phyloP scores from a whole-genome alignment of 2,113 vertebrate species.

The Trachemys scripta region DNA sequence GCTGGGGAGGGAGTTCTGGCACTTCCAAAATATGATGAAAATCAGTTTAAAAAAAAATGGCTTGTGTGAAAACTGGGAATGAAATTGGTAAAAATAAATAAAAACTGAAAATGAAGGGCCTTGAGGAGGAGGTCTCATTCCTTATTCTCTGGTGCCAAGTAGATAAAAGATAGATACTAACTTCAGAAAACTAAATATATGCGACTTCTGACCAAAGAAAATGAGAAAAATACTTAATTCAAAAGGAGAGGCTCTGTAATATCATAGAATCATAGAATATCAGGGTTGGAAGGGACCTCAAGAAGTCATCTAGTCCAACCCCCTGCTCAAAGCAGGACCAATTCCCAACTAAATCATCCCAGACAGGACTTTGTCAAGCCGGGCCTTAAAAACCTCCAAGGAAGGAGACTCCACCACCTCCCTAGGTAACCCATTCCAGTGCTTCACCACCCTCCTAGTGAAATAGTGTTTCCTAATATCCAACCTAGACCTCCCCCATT shows the following conservation, averaged over 20 bases:
- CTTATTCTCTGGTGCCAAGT: not conserved
- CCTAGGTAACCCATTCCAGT: too few relatives aligned
- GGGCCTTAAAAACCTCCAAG: too few relatives aligned
- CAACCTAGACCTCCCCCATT: too few relatives aligned
- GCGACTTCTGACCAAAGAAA: not conserved
- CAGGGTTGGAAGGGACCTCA: too few relatives aligned
- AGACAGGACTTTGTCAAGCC: too few relatives aligned
- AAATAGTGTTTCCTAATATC: too few relatives aligned
- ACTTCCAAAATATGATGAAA: not conserved
- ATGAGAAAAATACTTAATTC: not conserved
- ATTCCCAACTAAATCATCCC: too few relatives aligned
- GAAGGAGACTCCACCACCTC: too few relatives aligned
- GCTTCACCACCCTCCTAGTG: too few relatives aligned
- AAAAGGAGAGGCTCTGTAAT: not conserved
- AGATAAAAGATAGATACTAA: not conserved
- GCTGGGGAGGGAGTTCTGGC: not conserved
- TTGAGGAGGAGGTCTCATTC: too few relatives aligned
- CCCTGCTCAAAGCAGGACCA: too few relatives aligned
- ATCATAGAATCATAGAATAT: not conserved
- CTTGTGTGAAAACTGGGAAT: not conserved
- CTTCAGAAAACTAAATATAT: not conserved
- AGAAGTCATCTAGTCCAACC: too few relatives aligned
- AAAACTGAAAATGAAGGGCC: not conserved
- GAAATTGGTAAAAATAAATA: not conserved
- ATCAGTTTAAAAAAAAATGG: not conserved